Percentiles rank a stretch among this genome's conserved stretches.
phyloP scores from a whole-genome alignment of 1,140 invertebrate genomes.

The Gyrodactylus bullatarudis region DNA sequence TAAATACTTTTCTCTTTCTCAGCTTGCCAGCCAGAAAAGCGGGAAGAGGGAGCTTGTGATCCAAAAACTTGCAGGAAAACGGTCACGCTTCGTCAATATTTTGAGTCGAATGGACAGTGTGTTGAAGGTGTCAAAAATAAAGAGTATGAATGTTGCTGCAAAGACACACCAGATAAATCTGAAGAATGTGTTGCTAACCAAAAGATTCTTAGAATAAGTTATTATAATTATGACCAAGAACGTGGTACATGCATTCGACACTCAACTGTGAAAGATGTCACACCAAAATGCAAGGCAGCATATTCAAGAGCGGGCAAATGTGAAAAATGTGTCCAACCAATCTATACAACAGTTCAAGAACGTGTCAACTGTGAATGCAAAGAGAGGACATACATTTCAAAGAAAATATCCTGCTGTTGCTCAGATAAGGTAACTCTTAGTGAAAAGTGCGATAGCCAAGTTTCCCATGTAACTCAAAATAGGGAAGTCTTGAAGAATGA shows the following conservation, averaged over 20 bases:
- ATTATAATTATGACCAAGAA: background rate
- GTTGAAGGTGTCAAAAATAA: background rate
- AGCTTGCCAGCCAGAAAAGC: background rate
- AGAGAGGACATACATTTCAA: background rate
- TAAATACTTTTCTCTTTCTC: too few relatives aligned
- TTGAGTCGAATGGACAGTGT: background rate
- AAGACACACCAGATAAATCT: background rate
- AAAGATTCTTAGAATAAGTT: background rate
- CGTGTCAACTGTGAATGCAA: background rate
- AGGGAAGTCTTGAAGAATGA: background rate
- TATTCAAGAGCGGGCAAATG: background rate
- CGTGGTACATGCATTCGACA: background rate
- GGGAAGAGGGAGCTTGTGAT: background rate
- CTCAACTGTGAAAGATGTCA: background rate
- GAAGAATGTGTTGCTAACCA: background rate
- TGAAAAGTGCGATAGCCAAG: background rate
- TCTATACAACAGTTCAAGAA: background rate
- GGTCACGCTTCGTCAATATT: background rate
- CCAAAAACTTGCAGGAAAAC: background rate
- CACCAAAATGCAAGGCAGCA: background rate
- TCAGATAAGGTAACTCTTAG: background rate
- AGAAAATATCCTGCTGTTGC: background rate
- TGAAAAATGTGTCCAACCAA: background rate
- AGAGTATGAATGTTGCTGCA: background rate
- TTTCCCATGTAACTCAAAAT: background rate